Base-by-base conservation (phyloP, 2,113 vertebrate species). In the Anarhynchus alexandrinus region DNA sequence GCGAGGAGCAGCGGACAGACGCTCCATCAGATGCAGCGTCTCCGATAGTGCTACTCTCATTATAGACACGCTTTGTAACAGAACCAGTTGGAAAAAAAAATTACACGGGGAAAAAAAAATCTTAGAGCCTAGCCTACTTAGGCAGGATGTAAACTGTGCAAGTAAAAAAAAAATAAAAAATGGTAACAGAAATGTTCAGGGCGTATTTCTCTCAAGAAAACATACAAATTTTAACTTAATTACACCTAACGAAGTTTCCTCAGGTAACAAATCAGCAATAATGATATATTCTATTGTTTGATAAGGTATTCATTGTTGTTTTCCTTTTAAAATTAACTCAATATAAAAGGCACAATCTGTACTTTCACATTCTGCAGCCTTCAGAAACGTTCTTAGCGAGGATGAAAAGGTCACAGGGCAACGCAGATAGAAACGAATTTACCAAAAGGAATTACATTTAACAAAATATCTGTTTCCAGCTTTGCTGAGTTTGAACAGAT, bases 401-500 rank as follows among this genome's bases (percentile, higher is more conserved):
- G 61, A 74, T 72, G 62, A 76, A 89, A 85, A 94, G 86, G 78
- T 91, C 26, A 55, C 11, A 73, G 71, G 54, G 57, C 58, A 87
- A 80, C 0, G 1, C 23, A 59, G 49, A 58, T 5, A 79, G 61
- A 97, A 93, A 80, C 74, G n/a, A 82, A 96, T 71, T 95, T 93
- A 95, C 67, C 27, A 80, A 85, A 93, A 91, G n/a, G 58, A 96
- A 90, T 62, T n/a, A 58, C n/a, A 90, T 93, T 93, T 76, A 94
- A 94, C 94, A 97, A 94, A 98, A 86, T 96, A 90, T 82, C 88
- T 67, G 81, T 91, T 97, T 97, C 93, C 94, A 97, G 91, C 73
- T 88, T 96, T 93, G 42, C 11, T 29, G 85, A 78, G 34, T 62
- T 89, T 92, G 84, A 97, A 95, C 86, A 95, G 95, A 97, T 83